Evolutionary conservation across 2,888 invertebrate genomes (phyloP).

Genomic region (Melanotus villosus): DNA sequence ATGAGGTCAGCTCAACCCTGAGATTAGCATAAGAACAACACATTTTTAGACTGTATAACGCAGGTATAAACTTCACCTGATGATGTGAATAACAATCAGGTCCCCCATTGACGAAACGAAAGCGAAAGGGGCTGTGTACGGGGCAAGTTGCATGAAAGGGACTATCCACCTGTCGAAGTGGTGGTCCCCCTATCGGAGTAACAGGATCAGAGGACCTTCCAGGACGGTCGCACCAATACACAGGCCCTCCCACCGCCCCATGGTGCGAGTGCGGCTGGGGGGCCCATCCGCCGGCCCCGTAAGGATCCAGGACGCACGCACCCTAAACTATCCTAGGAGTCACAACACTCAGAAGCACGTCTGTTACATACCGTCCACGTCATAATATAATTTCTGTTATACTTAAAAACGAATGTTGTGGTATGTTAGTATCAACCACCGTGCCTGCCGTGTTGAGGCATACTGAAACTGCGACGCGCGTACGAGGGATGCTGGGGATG

Average conservation of each 20-base stretch:
- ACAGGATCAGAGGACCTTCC: slow-evolving; percentile 70
- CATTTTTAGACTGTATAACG: no score
- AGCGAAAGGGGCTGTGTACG: slow-evolving; percentile 83
- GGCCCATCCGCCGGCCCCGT: slow-evolving; percentile 68
- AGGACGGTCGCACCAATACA: slow-evolving; percentile 64
- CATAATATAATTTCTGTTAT: background rate
- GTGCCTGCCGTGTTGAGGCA: slow-evolving; percentile 48
- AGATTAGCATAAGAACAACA: no score
- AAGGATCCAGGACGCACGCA: slow-evolving; percentile 68
- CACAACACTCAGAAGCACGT: slow-evolving; percentile 33
- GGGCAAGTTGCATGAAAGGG: slow-evolving; percentile 75
- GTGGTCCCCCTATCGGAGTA: slow-evolving; percentile 68
- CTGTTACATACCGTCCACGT: background rate
- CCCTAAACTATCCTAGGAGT: slow-evolving; percentile 45
- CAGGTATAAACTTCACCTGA: no score
- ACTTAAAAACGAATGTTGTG: background rate
- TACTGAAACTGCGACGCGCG: slow-evolving; percentile 53
- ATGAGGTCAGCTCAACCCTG: no score
- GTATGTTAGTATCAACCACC: slow-evolving; percentile 16
- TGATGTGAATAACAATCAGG: slow-evolving; percentile 69
- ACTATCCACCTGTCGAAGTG: slow-evolving; percentile 69
- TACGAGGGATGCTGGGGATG: slow-evolving; percentile 44
- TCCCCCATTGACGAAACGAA: slow-evolving; percentile 72
- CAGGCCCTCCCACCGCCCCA: slow-evolving; percentile 60
- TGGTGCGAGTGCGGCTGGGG: slow-evolving; percentile 61